Conservation (phyloP, 2,113 vertebrate species). For the Lampris megalopsis region DNA sequence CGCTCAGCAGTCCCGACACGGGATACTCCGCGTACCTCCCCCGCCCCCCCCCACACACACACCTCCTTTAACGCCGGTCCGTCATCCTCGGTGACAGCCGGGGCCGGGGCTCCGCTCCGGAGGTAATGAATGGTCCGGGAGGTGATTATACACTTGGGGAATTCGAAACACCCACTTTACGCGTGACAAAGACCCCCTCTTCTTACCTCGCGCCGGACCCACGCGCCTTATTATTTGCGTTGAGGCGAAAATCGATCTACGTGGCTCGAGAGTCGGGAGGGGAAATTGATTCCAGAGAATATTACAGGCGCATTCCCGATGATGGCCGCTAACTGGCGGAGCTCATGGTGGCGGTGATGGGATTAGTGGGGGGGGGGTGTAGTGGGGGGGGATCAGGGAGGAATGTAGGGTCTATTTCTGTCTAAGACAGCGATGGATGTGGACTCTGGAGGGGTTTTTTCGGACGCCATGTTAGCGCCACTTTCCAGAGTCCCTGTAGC, state of each 20-base stretch:
- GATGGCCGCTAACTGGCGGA: conserved; percentile 50
- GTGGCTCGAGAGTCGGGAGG: conserved; percentile 47
- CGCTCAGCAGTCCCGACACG: not conserved
- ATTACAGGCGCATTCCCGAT: conserved; percentile 61
- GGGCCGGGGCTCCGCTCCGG: conserved; percentile 34
- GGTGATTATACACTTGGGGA: conserved; percentile 65
- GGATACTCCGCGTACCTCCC: not conserved
- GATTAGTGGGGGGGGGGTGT: not conserved
- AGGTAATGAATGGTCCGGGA: conserved; percentile 65
- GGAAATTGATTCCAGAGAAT: conserved; percentile 66
- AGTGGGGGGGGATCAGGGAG: not conserved
- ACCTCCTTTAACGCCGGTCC: conserved; percentile 13
- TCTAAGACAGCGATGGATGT: not conserved
- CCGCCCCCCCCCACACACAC: not conserved
- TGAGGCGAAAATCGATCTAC: conserved; percentile 65
- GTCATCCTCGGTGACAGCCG: conserved; percentile 64
- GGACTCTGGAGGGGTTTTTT: not conserved
- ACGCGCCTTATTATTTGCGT: conserved; percentile 36
- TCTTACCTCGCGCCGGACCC: not conserved
- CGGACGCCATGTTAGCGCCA: conserved; percentile 13
- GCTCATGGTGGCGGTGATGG: not conserved
- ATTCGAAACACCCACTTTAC: conserved; percentile 74
- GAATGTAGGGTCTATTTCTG: not conserved
- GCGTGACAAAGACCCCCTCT: conserved; percentile 44
- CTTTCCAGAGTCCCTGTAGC: too few relatives aligned